Base-by-base conservation (phyloP, 2,797 vertebrate genomes). In the Dallia pectoralis region DNA sequence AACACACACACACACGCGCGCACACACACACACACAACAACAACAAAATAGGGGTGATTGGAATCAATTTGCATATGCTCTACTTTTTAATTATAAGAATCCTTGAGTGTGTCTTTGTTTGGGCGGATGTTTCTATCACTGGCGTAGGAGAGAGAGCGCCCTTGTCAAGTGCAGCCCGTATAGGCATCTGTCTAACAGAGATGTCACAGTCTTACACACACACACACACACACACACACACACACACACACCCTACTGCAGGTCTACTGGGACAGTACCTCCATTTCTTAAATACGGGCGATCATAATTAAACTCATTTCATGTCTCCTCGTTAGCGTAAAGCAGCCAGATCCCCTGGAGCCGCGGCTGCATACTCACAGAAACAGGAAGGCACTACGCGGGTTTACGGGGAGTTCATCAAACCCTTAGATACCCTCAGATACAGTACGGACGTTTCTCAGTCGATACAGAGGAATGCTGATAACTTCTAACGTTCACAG, bases 281-380 rank as follows among this genome's bases (percentile, higher is more conserved):
- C 87, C 87, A 87, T 88, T 88, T 85, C 85, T 63, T 64, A 85
- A 82, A 88, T 84, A 87, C 71, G 78, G 87, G 86, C 81, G 19
- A 83, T 86, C 86, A 85, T 89, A 91, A 90, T 90, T 88, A 90
- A 85, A 85, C 87, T 86, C 87, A 90, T 89, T 86, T 87, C 89
- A 88, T 87, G 86, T 87, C 81, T 91, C 85, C 87, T 88, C 87
- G 75, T 71, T 77, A 81, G 81, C 81, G 79, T 49, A 75, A 81
- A 76, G 83, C 79, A 82, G 51, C 74, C 83, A 85, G 79, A 81
- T 77, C 72, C 67, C 74, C 66, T 56, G 72, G 69, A 71, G 73
- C 79, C 71, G 66, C 19, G 32, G 29, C 18, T n/a, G 40, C 11
- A 40, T 16, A 25, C 56, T 62, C 3, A 53, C 27, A 63, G 53